These are phyloP conservation scores for Spondyliosoma cantharus DNA, from an alignment of 2,797 vertebrate species.

Conservation along the genomic window DNA sequence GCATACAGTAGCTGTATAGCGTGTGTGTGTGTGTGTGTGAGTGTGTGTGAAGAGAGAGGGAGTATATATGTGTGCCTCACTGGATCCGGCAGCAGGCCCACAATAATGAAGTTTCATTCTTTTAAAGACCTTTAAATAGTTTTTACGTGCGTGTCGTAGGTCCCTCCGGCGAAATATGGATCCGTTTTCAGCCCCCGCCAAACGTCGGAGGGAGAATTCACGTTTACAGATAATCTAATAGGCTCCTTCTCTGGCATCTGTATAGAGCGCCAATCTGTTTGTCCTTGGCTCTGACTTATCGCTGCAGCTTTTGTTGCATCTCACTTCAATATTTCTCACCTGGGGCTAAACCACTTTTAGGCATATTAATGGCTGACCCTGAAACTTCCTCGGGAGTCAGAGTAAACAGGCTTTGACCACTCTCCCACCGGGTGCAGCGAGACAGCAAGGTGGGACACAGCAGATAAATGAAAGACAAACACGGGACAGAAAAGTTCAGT, in stretches of 20 bases:
- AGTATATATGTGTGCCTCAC: constrained; percentile 3
- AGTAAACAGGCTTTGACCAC: constrained; percentile 64
- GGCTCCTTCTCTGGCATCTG: constrained; percentile 62
- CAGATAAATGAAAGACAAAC: constrained; percentile 27
- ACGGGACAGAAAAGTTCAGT: neutral
- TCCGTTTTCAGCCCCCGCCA: constrained; percentile 59
- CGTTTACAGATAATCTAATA: constrained; percentile 78
- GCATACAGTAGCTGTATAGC: neutral
- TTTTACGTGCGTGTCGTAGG: constrained; percentile 26
- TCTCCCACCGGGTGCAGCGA: constrained; percentile 21
- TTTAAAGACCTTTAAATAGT: constrained; percentile 51
- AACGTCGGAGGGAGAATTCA: constrained; percentile 57
- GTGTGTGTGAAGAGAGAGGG: neutral
- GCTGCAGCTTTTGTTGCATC: constrained; percentile 67
- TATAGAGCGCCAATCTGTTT: constrained; percentile 69
- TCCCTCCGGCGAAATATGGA: constrained; percentile 65
- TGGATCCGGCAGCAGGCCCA: constrained; percentile 29
- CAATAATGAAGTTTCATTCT: constrained; percentile 54
- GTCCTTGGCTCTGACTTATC: constrained; percentile 79
- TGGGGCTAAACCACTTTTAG: constrained; percentile 69
- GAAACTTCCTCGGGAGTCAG: constrained; percentile 67
- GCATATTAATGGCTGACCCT: constrained; percentile 77
- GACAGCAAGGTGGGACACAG: constrained; percentile 2
- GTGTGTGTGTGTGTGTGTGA: neutral
- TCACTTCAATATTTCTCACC: constrained; percentile 75